Evolutionary conservation across 2,113 vertebrate species (phyloP).

Genomic region (Lontra canadensis): DNA sequence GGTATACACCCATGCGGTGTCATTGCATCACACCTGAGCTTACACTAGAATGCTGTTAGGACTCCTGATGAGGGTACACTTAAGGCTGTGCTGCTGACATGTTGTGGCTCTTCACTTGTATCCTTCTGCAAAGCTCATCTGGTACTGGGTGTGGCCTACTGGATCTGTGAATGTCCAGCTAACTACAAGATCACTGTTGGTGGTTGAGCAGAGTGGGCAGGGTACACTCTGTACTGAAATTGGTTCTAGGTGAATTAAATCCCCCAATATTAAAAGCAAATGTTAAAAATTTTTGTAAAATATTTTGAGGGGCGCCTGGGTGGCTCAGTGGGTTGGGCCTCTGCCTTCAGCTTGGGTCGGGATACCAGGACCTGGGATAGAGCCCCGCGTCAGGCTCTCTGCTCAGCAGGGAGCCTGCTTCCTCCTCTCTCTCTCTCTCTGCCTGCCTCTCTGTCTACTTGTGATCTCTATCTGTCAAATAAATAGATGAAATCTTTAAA

Average conservation of each 20-base stretch:
- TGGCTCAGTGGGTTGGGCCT: too few species aligned
- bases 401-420: too few species aligned
- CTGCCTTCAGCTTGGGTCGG: too few species aligned
- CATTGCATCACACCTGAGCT: background rate
- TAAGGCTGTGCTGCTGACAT: background rate
- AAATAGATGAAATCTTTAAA: background rate
- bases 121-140: background rate
- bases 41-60: background rate
- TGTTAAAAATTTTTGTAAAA: background rate
- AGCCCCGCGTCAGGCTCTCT: too few species aligned
- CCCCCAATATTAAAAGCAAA: background rate
- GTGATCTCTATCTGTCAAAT: too few species aligned
- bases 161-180: background rate
- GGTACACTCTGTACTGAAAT: background rate
- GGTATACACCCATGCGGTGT: background rate
- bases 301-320: background rate
- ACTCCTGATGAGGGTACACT: background rate
- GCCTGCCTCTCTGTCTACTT: too few species aligned
- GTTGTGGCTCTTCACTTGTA: background rate
- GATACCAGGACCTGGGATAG: too few species aligned
- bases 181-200: background rate
- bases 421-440: too few species aligned
- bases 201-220: background rate
- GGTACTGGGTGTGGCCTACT: background rate
- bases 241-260: background rate